A percentile compares a stretch with the other conserved stretches of the same genome.
These are phyloP conservation scores for Syngnathus floridae DNA, from an alignment of 2,113 vertebrate genomes.

Conservation along the genomic window DNA sequence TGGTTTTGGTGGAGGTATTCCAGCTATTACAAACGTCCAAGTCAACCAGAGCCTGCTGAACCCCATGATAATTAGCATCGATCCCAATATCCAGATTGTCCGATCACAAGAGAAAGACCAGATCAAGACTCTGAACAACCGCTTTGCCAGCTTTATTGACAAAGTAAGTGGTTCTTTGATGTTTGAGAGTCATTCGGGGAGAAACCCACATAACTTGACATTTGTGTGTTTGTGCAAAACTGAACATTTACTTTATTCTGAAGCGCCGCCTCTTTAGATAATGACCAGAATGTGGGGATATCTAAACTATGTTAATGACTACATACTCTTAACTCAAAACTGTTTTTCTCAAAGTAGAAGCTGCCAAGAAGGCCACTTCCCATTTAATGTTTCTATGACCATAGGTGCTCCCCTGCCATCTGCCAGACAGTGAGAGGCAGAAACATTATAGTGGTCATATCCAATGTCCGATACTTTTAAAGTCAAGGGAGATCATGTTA, in stretches of 20 bases:
- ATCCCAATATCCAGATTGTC: conserved; percentile 79
- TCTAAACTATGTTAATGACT: neutral
- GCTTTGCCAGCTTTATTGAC: conserved; percentile 80
- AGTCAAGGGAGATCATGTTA: conserved; percentile 51
- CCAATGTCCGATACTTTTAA: conserved; percentile 43
- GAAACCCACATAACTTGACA: neutral
- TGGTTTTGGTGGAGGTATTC: conserved; percentile 24
- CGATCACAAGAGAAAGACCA: conserved; percentile 85
- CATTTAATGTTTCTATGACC: conserved; percentile 8
- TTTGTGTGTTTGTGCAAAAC: neutral
- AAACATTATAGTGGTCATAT: conserved; percentile 49
- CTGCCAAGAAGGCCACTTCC: neutral
- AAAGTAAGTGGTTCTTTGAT: conserved; percentile 73
- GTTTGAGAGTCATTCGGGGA: neutral
- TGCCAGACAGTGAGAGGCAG: conserved; percentile 26
- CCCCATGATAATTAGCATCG: conserved; percentile 79
- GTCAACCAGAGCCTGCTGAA: conserved; percentile 77
- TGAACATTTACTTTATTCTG: neutral
- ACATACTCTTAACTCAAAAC: neutral
- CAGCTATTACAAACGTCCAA: conserved; percentile 75
- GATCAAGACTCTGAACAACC: conserved; percentile 88
- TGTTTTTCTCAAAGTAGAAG: neutral
- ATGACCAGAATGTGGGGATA: neutral
- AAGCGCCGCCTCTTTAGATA: neutral
- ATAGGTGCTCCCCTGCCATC: conserved; percentile 4